Evolutionary conservation across 1,140 invertebrate species (phyloP), one percentile per base, ranked within the genome.

Genomic region (Copidosoma floridanum): DNA sequence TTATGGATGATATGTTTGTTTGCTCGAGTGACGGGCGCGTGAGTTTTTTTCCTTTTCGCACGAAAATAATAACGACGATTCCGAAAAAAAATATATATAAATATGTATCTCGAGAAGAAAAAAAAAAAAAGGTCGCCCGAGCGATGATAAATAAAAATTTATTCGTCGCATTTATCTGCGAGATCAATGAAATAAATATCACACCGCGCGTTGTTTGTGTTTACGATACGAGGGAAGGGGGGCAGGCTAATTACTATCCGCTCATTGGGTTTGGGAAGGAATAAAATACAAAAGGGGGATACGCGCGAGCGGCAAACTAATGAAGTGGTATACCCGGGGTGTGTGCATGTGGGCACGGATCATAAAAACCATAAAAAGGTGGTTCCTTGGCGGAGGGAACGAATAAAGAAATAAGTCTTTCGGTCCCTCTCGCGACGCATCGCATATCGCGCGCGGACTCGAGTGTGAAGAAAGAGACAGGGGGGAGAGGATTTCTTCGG

Each of bases 391-490:
- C 26, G 23, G 38, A 51, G 24, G 20, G 43, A 27, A 50, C 47
- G 63, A 65, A 68, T 68, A 61, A 68, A 68, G 66, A 64, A 68
- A 68, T 68, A 68, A 68, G 54, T 64, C 57, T 64, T 60, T 57
- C 44, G 10, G 18, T 54, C 11, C 32, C n/a, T n/a, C n/a, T n/a
- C n/a, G n/a, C n/a, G n/a, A n/a, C n/a, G n/a, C n/a, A n/a, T n/a
- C n/a, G n/a, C n/a, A n/a, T n/a, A n/a, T 38, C 26, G 29, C 21
- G 29, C 23, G 26, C n/a, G 20, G n/a, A n/a, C n/a, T n/a, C 27
- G 47, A 56, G 63, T 57, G 56, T 56, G 53, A 57, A 51, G 23
- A 57, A 54, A 56, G 37, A 65, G n/a, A 57, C 44, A 14, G 47
- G 51, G 47, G 50, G 38, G 16, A 18, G 47, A 37, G 50, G 58